phyloP scores from a whole-genome alignment of 2,113 vertebrate species.

The Rhinopomastus cyanomelas region DNA sequence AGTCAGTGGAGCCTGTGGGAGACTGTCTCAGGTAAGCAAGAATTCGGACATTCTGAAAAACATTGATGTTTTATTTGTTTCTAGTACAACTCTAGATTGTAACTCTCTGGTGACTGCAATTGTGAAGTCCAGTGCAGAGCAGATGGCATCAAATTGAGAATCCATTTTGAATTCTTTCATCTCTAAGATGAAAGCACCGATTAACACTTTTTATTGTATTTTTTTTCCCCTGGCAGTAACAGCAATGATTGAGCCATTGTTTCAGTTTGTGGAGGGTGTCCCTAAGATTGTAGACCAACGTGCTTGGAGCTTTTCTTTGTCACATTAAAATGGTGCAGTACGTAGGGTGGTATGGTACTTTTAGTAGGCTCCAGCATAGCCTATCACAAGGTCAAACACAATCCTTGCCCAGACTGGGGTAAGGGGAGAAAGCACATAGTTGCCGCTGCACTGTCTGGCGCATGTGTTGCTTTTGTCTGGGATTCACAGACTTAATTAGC shows the following conservation, averaged over 20 bases:
- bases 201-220: background rate
- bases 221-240: background rate
- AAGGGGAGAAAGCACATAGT: accelerated
- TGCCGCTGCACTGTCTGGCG: background rate
- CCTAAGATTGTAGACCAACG: background rate
- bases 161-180: background rate
- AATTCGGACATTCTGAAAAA: too few relatives aligned
- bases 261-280: background rate
- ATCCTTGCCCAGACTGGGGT: too few relatives aligned
- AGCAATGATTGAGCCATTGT: background rate
- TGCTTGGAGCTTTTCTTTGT: background rate
- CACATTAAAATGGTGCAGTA: background rate
- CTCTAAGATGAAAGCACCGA: background rate
- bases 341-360: background rate
- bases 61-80: background rate
- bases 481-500: background rate
- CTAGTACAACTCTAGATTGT: background rate
- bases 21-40: conserved; percentile 59
- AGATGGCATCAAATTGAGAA: background rate
- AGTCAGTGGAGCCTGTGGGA: conserved; percentile 71
- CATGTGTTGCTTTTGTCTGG: background rate
- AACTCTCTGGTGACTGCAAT: background rate
- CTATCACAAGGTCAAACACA: background rate
- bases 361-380: background rate
- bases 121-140: background rate